phyloP scores from a whole-genome alignment of 2,113 vertebrate species.

The Misgurnus mizolepis region DNA sequence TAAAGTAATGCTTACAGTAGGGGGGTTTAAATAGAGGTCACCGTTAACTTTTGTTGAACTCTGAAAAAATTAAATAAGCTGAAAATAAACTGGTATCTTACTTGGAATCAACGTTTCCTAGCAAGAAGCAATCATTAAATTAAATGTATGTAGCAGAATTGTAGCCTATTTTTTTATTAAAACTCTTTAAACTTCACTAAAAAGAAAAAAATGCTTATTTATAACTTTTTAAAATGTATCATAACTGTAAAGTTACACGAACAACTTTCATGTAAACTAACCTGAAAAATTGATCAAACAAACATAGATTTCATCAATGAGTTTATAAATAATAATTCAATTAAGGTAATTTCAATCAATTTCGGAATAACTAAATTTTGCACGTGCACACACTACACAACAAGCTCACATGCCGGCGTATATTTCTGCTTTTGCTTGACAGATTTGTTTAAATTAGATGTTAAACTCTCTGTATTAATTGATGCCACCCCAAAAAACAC shows the following conservation, averaged over 20 bases:
- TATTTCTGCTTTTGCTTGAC: not conserved
- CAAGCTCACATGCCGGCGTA: not conserved
- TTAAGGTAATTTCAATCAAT: not conserved
- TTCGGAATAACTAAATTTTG: not conserved
- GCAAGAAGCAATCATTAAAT: too few species aligned
- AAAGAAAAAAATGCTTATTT: too few species aligned
- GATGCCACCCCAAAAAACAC: slow-evolving; percentile 17
- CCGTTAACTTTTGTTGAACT: slow-evolving; percentile 38
- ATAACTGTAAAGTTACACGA: too few species aligned
- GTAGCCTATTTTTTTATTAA: too few species aligned
- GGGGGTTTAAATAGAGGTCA: slow-evolving; percentile 49
- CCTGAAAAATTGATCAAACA: too few species aligned
- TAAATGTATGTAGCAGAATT: not conserved
- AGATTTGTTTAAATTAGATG: slow-evolving; percentile 38
- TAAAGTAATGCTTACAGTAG: slow-evolving; percentile 46
- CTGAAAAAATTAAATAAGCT: not conserved
- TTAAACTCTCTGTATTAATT: not conserved
- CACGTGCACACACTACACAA: not conserved
- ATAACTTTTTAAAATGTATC: too few species aligned
- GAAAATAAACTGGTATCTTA: not conserved
- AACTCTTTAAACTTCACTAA: too few species aligned
- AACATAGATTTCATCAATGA: too few species aligned
- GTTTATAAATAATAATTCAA: not conserved
- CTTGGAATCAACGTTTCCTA: not conserved
- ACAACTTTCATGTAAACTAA: too few species aligned